Evolutionary conservation across 92 coral and sea anemone genomes (phyloP).

Genomic region (Galaxea fascicularis): DNA sequence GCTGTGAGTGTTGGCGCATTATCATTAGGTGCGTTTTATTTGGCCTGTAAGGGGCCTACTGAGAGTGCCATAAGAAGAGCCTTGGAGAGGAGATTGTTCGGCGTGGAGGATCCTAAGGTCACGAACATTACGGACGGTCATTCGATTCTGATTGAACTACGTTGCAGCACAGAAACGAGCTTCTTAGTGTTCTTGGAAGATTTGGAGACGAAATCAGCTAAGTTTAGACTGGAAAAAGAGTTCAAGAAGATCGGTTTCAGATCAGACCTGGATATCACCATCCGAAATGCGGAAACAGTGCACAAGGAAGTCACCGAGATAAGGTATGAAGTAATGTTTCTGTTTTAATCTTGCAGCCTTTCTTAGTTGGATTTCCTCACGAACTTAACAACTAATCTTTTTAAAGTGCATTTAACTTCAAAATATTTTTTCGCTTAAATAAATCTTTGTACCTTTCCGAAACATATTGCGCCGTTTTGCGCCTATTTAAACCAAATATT

Average conservation of each 20-base stretch:
- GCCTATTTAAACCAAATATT: too few relatives aligned
- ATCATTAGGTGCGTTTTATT: conserved; percentile 45
- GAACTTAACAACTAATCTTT: too few relatives aligned
- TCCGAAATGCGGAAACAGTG: conserved; percentile 1
- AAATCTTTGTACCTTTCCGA: too few relatives aligned
- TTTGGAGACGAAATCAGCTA: conserved; percentile 6
- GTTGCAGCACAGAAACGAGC: conserved; percentile 27
- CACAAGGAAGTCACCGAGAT: background rate
- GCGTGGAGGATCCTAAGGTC: conserved; percentile 30
- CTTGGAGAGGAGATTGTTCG: conserved; percentile 16
- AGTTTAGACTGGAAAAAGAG: conserved; percentile 32
- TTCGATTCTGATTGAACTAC: conserved; percentile 34
- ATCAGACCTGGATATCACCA: conserved; percentile 18
- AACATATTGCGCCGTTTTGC: too few relatives aligned
- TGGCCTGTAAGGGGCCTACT: conserved; percentile 37
- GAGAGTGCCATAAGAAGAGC: conserved; percentile 34
- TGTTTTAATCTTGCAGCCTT: background rate
- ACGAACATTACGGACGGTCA: conserved; percentile 26
- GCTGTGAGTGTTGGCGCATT: conserved; percentile 43
- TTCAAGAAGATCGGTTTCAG: conserved; percentile 35
- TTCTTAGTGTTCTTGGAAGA: conserved; percentile 38
- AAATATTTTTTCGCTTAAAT: too few relatives aligned
- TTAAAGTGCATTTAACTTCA: too few relatives aligned
- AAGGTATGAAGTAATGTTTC: background rate
- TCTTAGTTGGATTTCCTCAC: too few relatives aligned